These are phyloP conservation scores for Neopelma chrysocephalum DNA, from an alignment of 2,797 vertebrate genomes.

Conservation along the genomic window DNA sequence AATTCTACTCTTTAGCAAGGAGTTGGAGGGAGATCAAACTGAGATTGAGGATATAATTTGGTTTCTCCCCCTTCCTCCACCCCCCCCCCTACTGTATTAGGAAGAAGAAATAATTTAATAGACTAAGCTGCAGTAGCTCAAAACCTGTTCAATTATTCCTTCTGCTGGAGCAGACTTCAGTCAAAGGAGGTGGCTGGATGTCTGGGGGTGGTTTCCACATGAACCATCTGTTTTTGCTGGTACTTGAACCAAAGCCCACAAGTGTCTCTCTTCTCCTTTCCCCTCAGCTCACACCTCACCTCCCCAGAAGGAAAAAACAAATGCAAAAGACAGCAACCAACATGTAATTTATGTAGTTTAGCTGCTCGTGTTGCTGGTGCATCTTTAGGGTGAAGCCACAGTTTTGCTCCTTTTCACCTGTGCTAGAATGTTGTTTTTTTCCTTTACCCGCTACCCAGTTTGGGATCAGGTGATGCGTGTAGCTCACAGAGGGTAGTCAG, in stretches of 20 bases:
- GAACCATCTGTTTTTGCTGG: slow-evolving; percentile 8
- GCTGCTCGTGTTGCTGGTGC: background rate
- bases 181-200: background rate
- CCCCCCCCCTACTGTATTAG: background rate
- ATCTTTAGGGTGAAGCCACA: background rate
- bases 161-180: background rate
- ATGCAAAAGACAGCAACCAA: background rate
- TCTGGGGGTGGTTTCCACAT: slow-evolving; percentile 9
- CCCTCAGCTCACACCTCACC: background rate
- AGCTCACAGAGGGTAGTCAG: background rate
- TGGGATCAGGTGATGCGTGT: background rate
- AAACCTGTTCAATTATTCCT: background rate
- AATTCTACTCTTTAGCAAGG: background rate
- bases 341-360: background rate
- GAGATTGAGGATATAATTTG: background rate
- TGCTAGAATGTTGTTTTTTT: background rate
- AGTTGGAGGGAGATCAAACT: background rate
- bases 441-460: background rate
- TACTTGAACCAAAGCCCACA: slow-evolving; percentile 17
- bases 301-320: background rate
- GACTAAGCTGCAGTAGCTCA: background rate
- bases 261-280: background rate
- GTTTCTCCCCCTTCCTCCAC: background rate
- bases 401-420: background rate
- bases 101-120: background rate